phyloP scores from a whole-genome alignment of 2,888 invertebrate genomes.

The Thymelicus sylvestris region DNA sequence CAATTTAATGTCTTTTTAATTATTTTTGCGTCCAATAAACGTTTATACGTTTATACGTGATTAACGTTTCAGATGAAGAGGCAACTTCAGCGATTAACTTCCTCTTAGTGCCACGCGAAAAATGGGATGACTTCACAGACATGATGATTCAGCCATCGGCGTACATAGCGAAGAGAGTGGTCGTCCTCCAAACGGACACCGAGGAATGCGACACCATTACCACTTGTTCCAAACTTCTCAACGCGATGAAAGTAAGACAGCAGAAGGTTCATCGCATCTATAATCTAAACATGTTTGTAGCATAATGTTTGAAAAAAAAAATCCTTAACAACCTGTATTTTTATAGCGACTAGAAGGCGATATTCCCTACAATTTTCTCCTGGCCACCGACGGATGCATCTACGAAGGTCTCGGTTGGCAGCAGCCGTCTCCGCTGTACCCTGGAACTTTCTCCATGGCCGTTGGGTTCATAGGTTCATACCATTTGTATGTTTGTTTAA shows the following conservation, averaged over 20 bases:
- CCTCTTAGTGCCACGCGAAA: not conserved
- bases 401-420: constrained; percentile 79
- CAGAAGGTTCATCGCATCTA: not conserved
- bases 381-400: constrained; percentile 73
- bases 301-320: not conserved
- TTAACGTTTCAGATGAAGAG: not conserved
- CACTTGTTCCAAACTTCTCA: not conserved
- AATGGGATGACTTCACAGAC: not conserved
- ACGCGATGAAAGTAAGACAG: constrained; percentile 8
- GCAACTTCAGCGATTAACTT: not conserved
- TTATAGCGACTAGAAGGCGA: not conserved
- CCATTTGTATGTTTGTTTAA: not conserved
- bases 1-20: too few relatives aligned
- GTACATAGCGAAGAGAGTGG: not conserved
- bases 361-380: constrained; percentile 74
- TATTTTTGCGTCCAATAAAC: too few relatives aligned
- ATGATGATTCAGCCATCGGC: not conserved
- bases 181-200: constrained; percentile 2
- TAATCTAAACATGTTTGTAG: not conserved
- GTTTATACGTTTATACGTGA: too few relatives aligned
- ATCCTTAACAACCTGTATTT: not conserved
- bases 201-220: not conserved
- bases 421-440: constrained; percentile 57
- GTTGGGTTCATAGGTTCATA: constrained; percentile 70
- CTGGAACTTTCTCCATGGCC: constrained; percentile 55